A percentile compares a stretch with the other conserved stretches of the same genome.
phyloP scores from a whole-genome alignment of 2,113 vertebrate species.

The Alouatta palliata region DNA sequence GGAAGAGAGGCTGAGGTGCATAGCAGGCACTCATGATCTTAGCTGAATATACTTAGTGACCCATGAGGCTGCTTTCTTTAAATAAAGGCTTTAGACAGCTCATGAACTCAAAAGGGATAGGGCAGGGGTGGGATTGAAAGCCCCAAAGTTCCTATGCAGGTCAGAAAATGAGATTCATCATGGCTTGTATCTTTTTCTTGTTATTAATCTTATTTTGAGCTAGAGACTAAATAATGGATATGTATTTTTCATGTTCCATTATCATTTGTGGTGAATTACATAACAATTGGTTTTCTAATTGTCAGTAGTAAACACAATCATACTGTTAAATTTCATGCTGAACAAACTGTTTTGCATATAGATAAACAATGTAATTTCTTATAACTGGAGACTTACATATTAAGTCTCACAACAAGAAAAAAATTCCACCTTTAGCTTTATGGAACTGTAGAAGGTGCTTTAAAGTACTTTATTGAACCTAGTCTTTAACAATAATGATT shows the following conservation, averaged over 20 bases:
- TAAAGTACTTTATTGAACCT: background rate
- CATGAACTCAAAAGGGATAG: background rate
- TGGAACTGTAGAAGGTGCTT: constrained; percentile 26
- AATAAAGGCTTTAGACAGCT: background rate
- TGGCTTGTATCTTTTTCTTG: background rate
- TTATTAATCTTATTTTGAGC: constrained; percentile 35
- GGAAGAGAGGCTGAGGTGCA: background rate
- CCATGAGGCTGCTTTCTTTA: background rate
- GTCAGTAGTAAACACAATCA: constrained; percentile 61
- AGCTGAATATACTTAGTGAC: background rate
- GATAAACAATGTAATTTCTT: constrained; percentile 41
- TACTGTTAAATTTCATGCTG: constrained; percentile 32
- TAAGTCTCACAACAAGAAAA: background rate
- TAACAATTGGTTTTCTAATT: constrained; percentile 53
- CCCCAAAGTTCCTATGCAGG: background rate
- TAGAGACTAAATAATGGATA: constrained; percentile 16
- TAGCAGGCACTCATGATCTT: background rate
- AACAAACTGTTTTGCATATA: constrained; percentile 35
- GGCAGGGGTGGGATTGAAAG: background rate
- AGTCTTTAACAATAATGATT: background rate
- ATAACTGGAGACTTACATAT: background rate
- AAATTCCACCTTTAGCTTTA: background rate
- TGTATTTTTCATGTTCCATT: constrained; percentile 59
- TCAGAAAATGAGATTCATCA: background rate
- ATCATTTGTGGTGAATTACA: constrained; percentile 26